These are phyloP conservation scores for Nemurella pictetii DNA, from an alignment of 2,888 invertebrate genomes.

Conservation along the genomic window DNA sequence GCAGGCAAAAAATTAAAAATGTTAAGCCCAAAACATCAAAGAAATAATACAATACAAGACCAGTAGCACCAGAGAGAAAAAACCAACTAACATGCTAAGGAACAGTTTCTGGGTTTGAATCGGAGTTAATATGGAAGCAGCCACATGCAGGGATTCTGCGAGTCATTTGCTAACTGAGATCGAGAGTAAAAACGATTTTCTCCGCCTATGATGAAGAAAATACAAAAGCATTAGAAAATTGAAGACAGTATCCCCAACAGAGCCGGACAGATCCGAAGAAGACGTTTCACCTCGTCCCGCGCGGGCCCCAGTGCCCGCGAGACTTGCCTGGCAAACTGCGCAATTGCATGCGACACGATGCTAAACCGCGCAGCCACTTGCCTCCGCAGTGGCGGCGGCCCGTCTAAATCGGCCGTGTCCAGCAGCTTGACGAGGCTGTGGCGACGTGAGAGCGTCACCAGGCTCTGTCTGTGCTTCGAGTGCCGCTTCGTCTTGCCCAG, in stretches of 20 bases:
- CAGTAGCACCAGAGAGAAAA: no score
- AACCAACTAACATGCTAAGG: no score
- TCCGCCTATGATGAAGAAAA: no score
- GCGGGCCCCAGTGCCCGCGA: neutral
- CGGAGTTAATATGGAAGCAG: no score
- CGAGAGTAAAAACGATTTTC: no score
- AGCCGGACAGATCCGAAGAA: neutral
- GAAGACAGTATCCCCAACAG: neutral
- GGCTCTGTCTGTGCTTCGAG: slow-evolving; percentile 82
- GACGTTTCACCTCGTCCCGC: neutral
- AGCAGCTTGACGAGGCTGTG: slow-evolving; percentile 80
- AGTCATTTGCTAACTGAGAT: no score
- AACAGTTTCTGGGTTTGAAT: no score
- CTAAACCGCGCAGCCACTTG: neutral
- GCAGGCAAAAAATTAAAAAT: no score
- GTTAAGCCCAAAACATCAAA: no score
- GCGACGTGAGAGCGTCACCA: slow-evolving; percentile 78
- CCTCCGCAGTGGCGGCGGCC: slow-evolving; percentile 67
- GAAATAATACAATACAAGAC: no score
- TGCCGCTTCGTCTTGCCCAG: slow-evolving; percentile 67
- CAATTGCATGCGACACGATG: neutral
- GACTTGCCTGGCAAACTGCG: neutral
- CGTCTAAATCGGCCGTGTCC: slow-evolving; percentile 68
- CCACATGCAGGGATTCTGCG: no score
- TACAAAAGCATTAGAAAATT: no score